These are phyloP conservation scores for Piscicola geometra DNA, from an alignment of 2,888 invertebrate genomes.

Conservation along the genomic window DNA sequence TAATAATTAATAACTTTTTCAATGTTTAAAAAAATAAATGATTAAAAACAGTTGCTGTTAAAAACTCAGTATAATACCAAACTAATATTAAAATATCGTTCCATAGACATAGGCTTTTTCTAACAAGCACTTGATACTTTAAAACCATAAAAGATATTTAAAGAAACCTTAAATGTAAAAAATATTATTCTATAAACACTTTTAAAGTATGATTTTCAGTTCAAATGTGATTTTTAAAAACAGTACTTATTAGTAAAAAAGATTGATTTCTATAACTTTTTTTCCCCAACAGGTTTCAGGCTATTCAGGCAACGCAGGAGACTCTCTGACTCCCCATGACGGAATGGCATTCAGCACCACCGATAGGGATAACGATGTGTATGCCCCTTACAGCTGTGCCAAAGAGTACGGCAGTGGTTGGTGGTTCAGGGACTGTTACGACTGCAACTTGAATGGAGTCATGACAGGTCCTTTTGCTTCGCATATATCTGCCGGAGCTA, in stretches of 20 bases:
- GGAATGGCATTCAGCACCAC: background rate
- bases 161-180: no score
- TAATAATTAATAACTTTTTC: no score
- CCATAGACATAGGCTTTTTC: no score
- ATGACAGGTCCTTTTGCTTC: background rate
- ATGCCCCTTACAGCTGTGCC: background rate
- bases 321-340: background rate
- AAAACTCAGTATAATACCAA: no score
- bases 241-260: background rate
- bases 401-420: background rate
- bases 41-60: no score
- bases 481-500: background rate
- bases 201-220: background rate
- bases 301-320: background rate
- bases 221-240: background rate
- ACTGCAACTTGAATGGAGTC: background rate
- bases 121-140: no score
- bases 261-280: no score
- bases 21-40: no score
- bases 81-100: no score
- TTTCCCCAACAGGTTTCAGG: background rate
- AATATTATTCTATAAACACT: no score
- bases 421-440: conserved; percentile 4
- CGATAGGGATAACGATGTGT: background rate
- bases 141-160: no score